Conservation (phyloP, 1,140 invertebrate species). For the Eriocheir sinensis region DNA sequence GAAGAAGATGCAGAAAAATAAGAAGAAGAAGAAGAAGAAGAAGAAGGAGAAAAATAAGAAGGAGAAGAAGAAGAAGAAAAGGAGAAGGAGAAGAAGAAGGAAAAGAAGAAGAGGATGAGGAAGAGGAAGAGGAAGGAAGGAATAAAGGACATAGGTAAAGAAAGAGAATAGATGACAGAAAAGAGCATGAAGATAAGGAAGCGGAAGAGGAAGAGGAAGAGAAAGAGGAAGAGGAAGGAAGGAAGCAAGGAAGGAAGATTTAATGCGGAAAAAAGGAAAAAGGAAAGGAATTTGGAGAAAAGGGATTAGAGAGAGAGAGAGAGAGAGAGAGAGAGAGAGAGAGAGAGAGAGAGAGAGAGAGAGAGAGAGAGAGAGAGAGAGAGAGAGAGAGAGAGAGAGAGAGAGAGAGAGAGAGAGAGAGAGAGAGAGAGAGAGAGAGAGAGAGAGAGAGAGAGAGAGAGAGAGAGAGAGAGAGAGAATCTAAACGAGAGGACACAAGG, state of each 20-base stretch:
- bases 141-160: not conserved
- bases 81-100: not conserved
- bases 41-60: too few species aligned
- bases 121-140: not conserved
- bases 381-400: slow-evolving; percentile 22
- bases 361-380: not conserved
- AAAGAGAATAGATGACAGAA: too few species aligned
- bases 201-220: too few species aligned
- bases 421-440: slow-evolving; percentile 22
- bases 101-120: not conserved
- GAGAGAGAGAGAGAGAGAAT: not conserved
- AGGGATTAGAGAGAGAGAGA: not conserved
- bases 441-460: not conserved
- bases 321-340: not conserved
- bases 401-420: slow-evolving; percentile 22
- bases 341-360: too few species aligned
- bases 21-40: too few species aligned
- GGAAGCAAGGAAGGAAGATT: too few species aligned
- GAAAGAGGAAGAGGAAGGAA: too few species aligned
- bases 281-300: not conserved
- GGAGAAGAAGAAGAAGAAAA: too few species aligned
- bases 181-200: too few species aligned
- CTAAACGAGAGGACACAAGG: too few species aligned
- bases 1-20: too few species aligned
- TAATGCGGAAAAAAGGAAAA: not conserved